A percentile compares a stretch with the other conserved stretches of the same genome.
Evolutionary conservation across 2,888 invertebrate species (phyloP).

Genomic region (Drosophila ustulata): DNA sequence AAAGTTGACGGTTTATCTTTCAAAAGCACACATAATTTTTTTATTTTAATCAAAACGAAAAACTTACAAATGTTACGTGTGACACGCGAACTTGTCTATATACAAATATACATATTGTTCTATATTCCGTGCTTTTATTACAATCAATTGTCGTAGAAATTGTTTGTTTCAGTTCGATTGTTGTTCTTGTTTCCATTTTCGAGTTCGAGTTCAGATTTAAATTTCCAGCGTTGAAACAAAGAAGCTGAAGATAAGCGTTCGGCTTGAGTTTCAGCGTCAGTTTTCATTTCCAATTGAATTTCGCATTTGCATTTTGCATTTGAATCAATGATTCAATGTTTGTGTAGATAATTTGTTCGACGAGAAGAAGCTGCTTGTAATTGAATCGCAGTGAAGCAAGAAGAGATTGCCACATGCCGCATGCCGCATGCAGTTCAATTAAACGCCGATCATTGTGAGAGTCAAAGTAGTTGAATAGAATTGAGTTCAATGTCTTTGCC

Average conservation of each 20-base stretch:
- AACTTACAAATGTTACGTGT: too few relatives aligned
- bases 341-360: constrained; percentile 4
- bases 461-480: constrained; percentile 37
- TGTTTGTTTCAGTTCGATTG: constrained; percentile 16
- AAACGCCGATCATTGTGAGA: constrained; percentile 39
- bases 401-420: constrained; percentile 4
- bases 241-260: constrained; percentile 35
- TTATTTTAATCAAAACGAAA: too few relatives aligned
- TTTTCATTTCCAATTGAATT: neutral
- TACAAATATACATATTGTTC: constrained; percentile 1
- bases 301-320: constrained; percentile 35
- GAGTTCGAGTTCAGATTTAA: constrained; percentile 23
- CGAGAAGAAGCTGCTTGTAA: neutral
- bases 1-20: neutral
- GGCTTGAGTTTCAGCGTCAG: constrained; percentile 10
- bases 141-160: constrained; percentile 28
- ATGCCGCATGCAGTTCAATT: constrained; percentile 45
- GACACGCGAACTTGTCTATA: too few relatives aligned
- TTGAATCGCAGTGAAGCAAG: neutral
- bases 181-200: constrained; percentile 17
- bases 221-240: constrained; percentile 39
- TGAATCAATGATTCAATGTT: constrained; percentile 18
- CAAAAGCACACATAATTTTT: too few relatives aligned
- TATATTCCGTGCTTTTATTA: constrained; percentile 15
- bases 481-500: constrained; percentile 68